A percentile compares a stretch with the other conserved stretches of the same genome.
Evolutionary conservation across 1,140 invertebrate genomes (phyloP).

Genomic region (Scaptomyza graminum): DNA sequence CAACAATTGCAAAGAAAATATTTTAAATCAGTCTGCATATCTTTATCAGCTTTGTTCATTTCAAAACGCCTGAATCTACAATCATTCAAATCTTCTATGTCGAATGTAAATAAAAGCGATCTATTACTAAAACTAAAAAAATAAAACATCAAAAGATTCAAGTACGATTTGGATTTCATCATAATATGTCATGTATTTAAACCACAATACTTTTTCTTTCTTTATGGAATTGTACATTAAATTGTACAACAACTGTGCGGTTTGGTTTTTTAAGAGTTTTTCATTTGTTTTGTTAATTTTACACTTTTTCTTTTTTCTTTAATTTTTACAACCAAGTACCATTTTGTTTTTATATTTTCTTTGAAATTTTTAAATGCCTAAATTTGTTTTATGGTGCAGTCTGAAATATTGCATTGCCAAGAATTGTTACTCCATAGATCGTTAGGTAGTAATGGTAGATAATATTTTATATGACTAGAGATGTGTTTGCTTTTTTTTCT

Average conservation of each 20-base stretch:
- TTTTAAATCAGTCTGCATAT: slow-evolving; percentile 23
- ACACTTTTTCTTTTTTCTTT: slow-evolving; percentile 50
- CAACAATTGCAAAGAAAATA: slow-evolving; percentile 64
- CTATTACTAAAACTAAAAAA: slow-evolving; percentile 58
- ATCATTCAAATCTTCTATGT: slow-evolving; percentile 30
- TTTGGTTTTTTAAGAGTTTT: not conserved
- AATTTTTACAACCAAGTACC: slow-evolving; percentile 55
- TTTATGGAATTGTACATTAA: slow-evolving; percentile 16
- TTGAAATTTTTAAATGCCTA: slow-evolving; percentile 69
- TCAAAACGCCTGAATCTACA: slow-evolving; percentile 46
- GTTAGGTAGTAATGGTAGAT: slow-evolving; percentile 33
- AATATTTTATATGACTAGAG: slow-evolving; percentile 28
- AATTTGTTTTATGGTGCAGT: slow-evolving; percentile 64
- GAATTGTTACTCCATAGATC: slow-evolving; percentile 48
- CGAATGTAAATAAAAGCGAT: slow-evolving; percentile 69
- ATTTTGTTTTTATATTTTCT: slow-evolving; percentile 23
- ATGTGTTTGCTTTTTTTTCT: slow-evolving; percentile 22
- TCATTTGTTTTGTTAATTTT: slow-evolving; percentile 56
- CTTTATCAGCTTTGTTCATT: slow-evolving; percentile 36
- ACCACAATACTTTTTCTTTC: slow-evolving; percentile 18
- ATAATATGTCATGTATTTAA: slow-evolving; percentile 72
- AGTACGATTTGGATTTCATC: slow-evolving; percentile 45
- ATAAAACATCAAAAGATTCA: slow-evolving; percentile 18
- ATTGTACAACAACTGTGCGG: slow-evolving; percentile 67
- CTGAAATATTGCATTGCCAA: slow-evolving; percentile 66